Evolutionary conservation across 2,797 vertebrate genomes (phyloP).

Genomic region (Gadopsis marmoratus): DNA sequence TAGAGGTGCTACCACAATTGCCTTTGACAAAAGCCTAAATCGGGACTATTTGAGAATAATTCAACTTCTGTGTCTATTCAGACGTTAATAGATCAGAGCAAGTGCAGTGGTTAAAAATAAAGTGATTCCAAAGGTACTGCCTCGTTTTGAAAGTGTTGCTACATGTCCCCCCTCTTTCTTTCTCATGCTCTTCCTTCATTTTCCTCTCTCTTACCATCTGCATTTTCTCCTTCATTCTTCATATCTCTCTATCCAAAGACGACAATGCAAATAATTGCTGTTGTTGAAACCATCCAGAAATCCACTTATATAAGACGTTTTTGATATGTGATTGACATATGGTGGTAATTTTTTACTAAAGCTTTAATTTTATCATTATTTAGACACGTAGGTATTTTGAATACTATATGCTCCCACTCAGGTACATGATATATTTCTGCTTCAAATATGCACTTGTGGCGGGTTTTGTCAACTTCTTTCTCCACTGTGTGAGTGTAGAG

Average conservation of each 20-base stretch:
- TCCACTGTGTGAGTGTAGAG: no score
- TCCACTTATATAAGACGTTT: conserved; percentile 44
- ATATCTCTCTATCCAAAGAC: conserved; percentile 25
- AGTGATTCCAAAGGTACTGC: conserved; percentile 58
- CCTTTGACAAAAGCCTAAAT: neutral
- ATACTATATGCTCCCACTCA: neutral
- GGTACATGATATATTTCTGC: neutral
- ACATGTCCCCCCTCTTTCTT: neutral
- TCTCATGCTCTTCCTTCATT: neutral
- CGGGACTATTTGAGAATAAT: neutral
- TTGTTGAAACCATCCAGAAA: conserved; percentile 63
- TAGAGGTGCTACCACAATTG: neutral
- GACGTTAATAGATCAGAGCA: no score
- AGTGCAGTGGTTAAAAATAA: no score
- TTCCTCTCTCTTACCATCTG: neutral
- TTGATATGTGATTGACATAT: no score
- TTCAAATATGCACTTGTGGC: neutral
- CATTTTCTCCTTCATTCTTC: neutral
- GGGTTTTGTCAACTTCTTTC: conserved; percentile 34
- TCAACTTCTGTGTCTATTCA: neutral
- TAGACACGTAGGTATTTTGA: neutral
- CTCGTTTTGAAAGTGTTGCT: conserved; percentile 10
- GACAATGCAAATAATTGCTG: conserved; percentile 55
- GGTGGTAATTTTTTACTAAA: no score
- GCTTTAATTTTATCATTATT: conserved; percentile 5